Evolutionary conservation across 2,888 invertebrate species (phyloP), one percentile per base, ranked within the genome.

Genomic region (Euproctis similis): DNA sequence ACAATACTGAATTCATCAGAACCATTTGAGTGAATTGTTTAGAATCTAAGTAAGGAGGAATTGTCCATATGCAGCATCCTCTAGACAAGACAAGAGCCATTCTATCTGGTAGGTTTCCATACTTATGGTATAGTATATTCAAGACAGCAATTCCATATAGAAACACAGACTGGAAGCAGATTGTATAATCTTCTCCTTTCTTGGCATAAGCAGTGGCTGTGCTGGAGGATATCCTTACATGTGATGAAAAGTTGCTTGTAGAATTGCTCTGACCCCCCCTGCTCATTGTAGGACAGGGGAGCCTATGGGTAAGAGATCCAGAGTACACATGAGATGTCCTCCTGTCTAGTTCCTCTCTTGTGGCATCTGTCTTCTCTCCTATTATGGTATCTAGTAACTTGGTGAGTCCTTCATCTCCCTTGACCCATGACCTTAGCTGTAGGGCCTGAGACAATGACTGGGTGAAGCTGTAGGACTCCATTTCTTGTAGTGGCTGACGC

Each of bases 341-440:
- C 6, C 6, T 5, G 2, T 18, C 18, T n/a, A 18, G 18, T 18
- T 18, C 6, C 3, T 26, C 11, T 6, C 17, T 7, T 1, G 18
- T 18, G 2, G 20, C 8, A 10, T 12, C 12, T 2, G 26, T 26
- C 12, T 26, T 26, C 12, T 26, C 26, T 8, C 20, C 26, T 8
- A 26, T 17, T 2, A 26, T n/a, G 2, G 16, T 16, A 3, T 12
- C 8, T 2, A 19, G 4, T 12, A 26, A n/a, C 8, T 19, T 7
- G 2, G 8, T 11, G 4, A 26, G 26, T n/a, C 17, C 26, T 3
- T 17, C 17, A 26, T 18, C 20, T 2, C 26, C 20, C 6, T 17
- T 18, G 4, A 18, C 26, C 26, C 26, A 26, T 19, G 12, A 20
- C 12, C 12, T 11, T 4, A 26, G 19, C 12, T 26, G 20, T n/a